Evolutionary conservation across 2,888 invertebrate genomes (phyloP), one percentile per base, ranked within the genome.

Genomic region (Parochlus steinenii): DNA sequence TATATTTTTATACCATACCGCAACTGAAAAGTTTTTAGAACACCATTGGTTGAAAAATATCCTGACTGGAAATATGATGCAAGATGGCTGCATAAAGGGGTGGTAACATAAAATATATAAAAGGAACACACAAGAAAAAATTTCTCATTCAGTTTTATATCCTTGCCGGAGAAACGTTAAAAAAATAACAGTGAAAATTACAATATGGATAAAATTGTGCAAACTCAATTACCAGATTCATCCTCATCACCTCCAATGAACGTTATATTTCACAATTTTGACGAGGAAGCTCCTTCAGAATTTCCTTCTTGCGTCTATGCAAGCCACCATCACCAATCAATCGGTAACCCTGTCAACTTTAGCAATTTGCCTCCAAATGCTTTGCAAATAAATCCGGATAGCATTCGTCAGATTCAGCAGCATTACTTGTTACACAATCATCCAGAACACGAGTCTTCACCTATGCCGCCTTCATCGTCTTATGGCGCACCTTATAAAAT

Each of bases 221-320:
- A 73, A 42, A 65, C 69, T 41, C 75, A 74, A 49, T 53, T 75
- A 31, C 75, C 75, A 1, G 76, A 76, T 50, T 67, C 67, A 11
- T 76, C 76, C 0, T 75, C 75, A 0, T 76, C 76, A 4, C 75
- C 76, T 4, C 70, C 75, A 14, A 59, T 73, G 37, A 73, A 66
- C 15, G 11, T 18, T 23, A 35, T 39, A 11, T 58, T 57, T 40
- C 58, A 57, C 36, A 54, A 52, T 39, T 59, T 56, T 32, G 58
- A 57, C 25, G 58, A 56, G 40, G 70, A 74, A 50, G 57, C 70
- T 48, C 67, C 78, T 10, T 60, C 71, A 4, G 83, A 85, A 46
- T 62, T 85, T 44, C 82, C 82, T 1, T 81, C 82, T 25, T 85
- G 85, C 54, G 77, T 81, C 38, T 85, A 82, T 55, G 83, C 56